Evolutionary conservation across 2,888 invertebrate species (phyloP).

Genomic region (Spisula subtruncata): DNA sequence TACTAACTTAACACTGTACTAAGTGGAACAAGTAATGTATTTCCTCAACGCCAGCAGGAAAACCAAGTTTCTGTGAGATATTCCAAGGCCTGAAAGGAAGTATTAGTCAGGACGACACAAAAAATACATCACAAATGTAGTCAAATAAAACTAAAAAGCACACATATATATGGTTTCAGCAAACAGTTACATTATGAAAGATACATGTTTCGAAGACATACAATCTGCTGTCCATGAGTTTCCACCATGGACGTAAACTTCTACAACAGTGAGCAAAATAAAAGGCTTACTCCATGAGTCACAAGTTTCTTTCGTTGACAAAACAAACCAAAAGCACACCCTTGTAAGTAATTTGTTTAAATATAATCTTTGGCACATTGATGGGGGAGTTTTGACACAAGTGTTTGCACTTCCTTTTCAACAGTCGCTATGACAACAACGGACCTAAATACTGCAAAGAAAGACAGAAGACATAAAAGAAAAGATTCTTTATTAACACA

Average conservation of each 20-base stretch:
- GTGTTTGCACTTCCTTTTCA: conserved; percentile 40
- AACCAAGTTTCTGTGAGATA: not conserved
- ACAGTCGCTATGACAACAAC: conserved; percentile 17
- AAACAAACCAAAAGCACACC: conserved; percentile 43
- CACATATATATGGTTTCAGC: conserved; percentile 45
- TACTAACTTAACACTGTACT: not conserved
- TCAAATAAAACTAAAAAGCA: conserved; percentile 33
- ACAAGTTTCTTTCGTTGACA: conserved; percentile 14
- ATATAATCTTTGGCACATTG: conserved; percentile 69
- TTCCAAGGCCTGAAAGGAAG: not conserved
- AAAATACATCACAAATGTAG: conserved; percentile 7
- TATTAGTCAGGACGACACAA: conserved; percentile 11
- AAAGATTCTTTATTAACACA: conserved; percentile 25
- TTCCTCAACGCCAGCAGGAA: not conserved
- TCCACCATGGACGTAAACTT: not conserved
- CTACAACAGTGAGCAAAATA: conserved; percentile 37
- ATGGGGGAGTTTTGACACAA: conserved; percentile 64
- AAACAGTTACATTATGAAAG: conserved; percentile 39
- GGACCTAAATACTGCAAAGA: conserved; percentile 35
- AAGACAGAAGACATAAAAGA: conserved; percentile 46
- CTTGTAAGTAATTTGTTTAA: conserved; percentile 41
- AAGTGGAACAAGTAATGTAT: not conserved
- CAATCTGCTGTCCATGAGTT: conserved; percentile 6
- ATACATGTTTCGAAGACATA: not conserved
- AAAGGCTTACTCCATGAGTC: conserved; percentile 14